Conservation (phyloP, 1,140 invertebrate species). For the Zophobas atratus region DNA sequence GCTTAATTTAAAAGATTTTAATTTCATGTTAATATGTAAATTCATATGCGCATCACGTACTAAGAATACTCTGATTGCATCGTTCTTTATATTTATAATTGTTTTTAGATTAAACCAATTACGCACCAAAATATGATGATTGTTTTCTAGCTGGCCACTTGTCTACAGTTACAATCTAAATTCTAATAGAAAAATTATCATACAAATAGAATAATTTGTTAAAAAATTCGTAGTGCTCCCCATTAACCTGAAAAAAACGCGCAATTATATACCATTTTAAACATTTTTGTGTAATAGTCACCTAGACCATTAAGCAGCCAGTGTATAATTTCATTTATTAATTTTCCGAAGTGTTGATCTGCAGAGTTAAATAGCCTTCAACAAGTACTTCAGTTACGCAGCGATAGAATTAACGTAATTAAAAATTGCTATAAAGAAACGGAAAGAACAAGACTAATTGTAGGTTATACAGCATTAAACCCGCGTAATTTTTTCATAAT, state of each 20-base stretch:
- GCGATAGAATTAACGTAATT: neutral
- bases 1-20: too few species aligned
- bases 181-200: neutral
- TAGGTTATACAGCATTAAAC: neutral
- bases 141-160: too few species aligned
- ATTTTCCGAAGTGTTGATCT: conserved; percentile 12
- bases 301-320: conserved; percentile 2
- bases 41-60: too few species aligned
- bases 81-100: too few species aligned
- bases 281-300: neutral
- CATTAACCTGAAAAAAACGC: conserved; percentile 3
- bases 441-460: conserved; percentile 18
- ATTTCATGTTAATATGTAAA: too few species aligned
- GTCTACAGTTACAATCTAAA: neutral
- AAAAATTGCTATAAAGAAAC: conserved; percentile 32
- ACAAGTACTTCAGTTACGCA: conserved; percentile 9
- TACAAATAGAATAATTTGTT: conserved; percentile 1
- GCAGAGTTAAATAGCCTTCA: conserved; percentile 7
- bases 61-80: too few species aligned
- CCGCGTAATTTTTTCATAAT: neutral
- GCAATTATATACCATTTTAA: conserved; percentile 4
- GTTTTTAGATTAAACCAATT: too few species aligned
- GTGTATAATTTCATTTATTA: conserved; percentile 1
- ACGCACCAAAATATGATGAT: too few species aligned
- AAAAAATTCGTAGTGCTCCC: neutral